Conservation (phyloP, 37 sponge, comb jelly and placozoan genomes). For the Ianthella basta region DNA sequence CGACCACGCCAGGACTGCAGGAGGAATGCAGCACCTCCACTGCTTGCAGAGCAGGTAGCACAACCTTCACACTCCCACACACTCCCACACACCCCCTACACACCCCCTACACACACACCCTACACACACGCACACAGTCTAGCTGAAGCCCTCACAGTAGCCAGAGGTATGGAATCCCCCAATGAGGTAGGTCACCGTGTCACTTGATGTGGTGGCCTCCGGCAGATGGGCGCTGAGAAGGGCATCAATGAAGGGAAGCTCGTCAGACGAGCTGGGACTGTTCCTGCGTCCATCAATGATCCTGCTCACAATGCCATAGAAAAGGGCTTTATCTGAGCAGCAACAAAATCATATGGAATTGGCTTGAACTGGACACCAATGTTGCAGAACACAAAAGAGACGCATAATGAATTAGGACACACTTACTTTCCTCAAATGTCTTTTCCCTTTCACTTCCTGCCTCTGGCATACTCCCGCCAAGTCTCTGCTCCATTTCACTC, state of each 20-base stretch:
- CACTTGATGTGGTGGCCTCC: slow-evolving; percentile 14
- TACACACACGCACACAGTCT: too few species aligned
- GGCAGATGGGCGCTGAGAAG: slow-evolving; percentile 34
- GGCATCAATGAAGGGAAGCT: slow-evolving; percentile 70
- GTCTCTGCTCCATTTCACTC: slow-evolving; percentile 64
- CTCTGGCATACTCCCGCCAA: slow-evolving; percentile 48
- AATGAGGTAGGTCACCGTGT: slow-evolving; percentile 76
- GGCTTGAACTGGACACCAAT: too few species aligned
- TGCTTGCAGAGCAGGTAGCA: too few species aligned
- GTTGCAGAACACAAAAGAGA: not conserved
- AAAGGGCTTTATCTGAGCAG: not conserved
- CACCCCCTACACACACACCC: too few species aligned
- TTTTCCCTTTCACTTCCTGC: slow-evolving; percentile 63
- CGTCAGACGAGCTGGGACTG: not conserved
- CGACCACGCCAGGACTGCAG: slow-evolving; percentile 41
- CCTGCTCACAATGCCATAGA: not conserved
- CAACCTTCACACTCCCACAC: slow-evolving; percentile 18
- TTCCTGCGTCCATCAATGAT: slow-evolving; percentile 8
- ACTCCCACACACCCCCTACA: too few species aligned
- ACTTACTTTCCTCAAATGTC: slow-evolving; percentile 54
- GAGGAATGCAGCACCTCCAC: too few species aligned
- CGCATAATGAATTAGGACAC: not conserved
- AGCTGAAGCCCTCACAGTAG: slow-evolving; percentile 50
- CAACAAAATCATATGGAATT: slow-evolving; percentile 9
- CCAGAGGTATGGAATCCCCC: slow-evolving; percentile 94